Evolutionary conservation across 2,113 vertebrate species (phyloP).

Genomic region (Ailuropoda melanoleuca): DNA sequence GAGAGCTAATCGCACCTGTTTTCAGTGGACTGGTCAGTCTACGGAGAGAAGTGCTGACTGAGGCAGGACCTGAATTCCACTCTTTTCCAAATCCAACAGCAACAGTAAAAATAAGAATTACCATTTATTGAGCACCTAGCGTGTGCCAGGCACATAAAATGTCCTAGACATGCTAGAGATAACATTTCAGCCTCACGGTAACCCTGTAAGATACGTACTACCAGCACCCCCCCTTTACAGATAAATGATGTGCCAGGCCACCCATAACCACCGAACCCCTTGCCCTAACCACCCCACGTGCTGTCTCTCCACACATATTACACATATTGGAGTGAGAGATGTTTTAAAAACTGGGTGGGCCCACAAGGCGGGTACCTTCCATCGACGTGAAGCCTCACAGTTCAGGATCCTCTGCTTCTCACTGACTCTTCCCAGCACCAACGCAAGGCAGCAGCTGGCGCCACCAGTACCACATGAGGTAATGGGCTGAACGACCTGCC

Average conservation of each 20-base stretch:
- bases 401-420: neutral
- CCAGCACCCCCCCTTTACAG: neutral
- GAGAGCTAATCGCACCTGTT: neutral
- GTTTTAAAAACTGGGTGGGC: too few species aligned
- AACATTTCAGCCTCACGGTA: neutral
- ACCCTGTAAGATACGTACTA: neutral
- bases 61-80: neutral
- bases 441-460: rapidly evolving
- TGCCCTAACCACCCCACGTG: neutral
- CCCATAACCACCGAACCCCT: neutral
- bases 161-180: neutral
- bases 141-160: neutral
- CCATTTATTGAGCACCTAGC: rapidly evolving
- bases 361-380: neutral
- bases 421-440: neutral
- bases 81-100: neutral
- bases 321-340: neutral
- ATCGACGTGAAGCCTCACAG: neutral
- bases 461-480: neutral
- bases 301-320: neutral
- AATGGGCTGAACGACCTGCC: neutral
- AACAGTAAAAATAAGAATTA: neutral
- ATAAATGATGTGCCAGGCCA: neutral
- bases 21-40: neutral
- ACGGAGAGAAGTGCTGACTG: neutral